phyloP scores from a whole-genome alignment of 2,113 vertebrate genomes.

The Aramus guarauna region DNA sequence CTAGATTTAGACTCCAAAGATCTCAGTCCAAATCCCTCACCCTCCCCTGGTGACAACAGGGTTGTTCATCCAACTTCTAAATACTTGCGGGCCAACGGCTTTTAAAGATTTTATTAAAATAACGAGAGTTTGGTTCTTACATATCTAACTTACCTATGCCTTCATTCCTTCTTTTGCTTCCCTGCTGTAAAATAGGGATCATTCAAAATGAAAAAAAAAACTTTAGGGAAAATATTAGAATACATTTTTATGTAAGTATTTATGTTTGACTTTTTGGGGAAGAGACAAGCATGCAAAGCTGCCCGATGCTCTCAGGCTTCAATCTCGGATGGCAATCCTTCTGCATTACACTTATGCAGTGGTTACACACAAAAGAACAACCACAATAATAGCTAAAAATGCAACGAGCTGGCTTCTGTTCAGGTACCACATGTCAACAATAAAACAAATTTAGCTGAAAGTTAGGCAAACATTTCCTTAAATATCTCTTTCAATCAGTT shows the following conservation, averaged over 20 bases:
- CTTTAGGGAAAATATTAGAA: not conserved
- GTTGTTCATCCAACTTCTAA: not conserved
- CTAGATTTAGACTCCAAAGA: not conserved
- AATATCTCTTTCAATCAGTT: not conserved
- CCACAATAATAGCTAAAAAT: not conserved
- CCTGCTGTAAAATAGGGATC: not conserved
- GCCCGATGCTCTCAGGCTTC: not conserved
- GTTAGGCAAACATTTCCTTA: not conserved
- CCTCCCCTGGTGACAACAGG: not conserved
- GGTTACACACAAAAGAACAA: not conserved
- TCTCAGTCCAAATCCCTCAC: not conserved
- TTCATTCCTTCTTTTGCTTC: not conserved
- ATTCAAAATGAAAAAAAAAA: not conserved
- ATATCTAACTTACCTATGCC: accelerated
- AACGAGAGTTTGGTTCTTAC: not conserved
- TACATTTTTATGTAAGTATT: not conserved
- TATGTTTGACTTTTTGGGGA: not conserved
- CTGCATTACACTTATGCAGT: not conserved
- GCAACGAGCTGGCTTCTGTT: not conserved
- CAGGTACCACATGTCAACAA: not conserved
- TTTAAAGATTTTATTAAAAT: not conserved
- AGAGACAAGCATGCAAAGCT: not conserved
- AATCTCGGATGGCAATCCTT: not conserved
- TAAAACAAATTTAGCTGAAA: not conserved
- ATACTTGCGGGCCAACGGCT: not conserved